Evolutionary conservation across 2,113 vertebrate genomes (phyloP), one percentile per base, ranked within the genome.

Genomic region (Ardeotis arabs): DNA sequence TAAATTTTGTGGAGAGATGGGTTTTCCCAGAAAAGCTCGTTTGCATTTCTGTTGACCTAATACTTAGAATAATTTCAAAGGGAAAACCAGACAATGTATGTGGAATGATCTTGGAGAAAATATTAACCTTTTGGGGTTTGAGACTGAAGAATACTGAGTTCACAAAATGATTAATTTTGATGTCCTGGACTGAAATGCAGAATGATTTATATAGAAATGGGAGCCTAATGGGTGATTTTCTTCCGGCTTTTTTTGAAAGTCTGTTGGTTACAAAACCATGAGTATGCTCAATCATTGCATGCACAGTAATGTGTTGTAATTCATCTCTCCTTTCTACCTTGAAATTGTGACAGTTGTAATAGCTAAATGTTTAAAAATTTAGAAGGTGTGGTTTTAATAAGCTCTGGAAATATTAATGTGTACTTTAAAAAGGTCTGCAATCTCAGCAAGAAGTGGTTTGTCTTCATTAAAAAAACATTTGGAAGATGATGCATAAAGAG

Each of bases 381-480:
- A 83, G 70, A 49, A 69, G 45, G 14, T 79, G 8, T 85, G 79
- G 50, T 88, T 96, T 94, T 87, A 93, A 95, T 94, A 72, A 93
- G 62, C 31, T 94, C 35, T 87, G 52, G 37, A 96, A 95, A 84
- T 95, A 89, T 64, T 87, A 93, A 79, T 92, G 85, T 69, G 18
- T 77, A 55, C 45, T 83, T 92, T 85, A 31, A 77, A 89, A 94
- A 89, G n/a, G 18, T 47, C 77, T 94, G 62, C n/a, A 58, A 7
- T 89, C 84, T 94, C 82, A 95, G 45, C 22, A 75, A 94, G 68
- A 85, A 84, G 27, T 77, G 21, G 33, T 93, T 93, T 97, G 79
- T 93, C 56, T 92, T 95, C 76, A 78, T 94, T 95, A 95, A 95
- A 78, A 66, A 95, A 91, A 69, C 31, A 77, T 83, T 87, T 89